Evolutionary conservation across 2,113 vertebrate genomes (phyloP).

Genomic region (Coptodon bakossiorum): DNA sequence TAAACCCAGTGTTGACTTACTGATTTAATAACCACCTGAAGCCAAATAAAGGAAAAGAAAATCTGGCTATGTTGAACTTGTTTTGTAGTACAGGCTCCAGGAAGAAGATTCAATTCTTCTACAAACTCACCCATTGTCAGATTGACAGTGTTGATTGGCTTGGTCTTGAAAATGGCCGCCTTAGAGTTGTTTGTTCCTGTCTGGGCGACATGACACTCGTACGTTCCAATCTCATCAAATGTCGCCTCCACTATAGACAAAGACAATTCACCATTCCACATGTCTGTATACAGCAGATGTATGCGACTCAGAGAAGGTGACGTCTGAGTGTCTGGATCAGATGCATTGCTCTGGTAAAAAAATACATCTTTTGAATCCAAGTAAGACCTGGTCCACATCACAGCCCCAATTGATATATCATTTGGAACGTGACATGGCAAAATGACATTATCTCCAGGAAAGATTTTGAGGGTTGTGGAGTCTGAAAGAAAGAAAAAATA

Average conservation of each 20-base stretch:
- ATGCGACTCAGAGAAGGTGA: neutral
- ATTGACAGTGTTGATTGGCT: neutral
- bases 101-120: neutral
- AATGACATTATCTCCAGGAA: neutral
- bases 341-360: neutral
- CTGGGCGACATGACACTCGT: neutral
- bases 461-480: accelerated
- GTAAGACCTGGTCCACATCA: neutral
- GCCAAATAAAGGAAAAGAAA: no score
- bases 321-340: neutral
- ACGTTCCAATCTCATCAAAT: neutral
- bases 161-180: neutral
- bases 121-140: neutral
- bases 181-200: neutral
- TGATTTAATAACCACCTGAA: no score
- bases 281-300: neutral
- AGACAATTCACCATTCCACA: neutral
- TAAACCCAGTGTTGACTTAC: no score
- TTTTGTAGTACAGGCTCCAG: neutral
- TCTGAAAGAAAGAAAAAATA: neutral
- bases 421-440: neutral
- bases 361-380: neutral
- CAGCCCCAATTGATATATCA: neutral
- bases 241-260: neutral
- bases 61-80: neutral